These are phyloP conservation scores for Hyposoter dolosus DNA, from an alignment of 2,888 invertebrate species.

Conservation along the genomic window DNA sequence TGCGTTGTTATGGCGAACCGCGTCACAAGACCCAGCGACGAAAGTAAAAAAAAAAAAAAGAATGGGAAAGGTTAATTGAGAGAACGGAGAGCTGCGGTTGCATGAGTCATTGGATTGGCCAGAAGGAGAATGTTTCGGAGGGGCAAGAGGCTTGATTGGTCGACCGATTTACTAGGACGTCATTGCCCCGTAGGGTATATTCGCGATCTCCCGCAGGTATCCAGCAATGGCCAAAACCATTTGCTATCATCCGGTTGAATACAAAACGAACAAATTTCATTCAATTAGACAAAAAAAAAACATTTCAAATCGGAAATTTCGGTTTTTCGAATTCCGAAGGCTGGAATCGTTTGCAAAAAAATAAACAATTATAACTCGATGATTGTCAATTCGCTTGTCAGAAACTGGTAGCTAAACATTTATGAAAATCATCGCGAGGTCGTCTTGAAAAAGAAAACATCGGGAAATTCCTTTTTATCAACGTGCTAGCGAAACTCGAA, in stretches of 20 bases:
- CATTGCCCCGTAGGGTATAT: constrained; percentile 22
- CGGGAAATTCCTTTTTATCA: neutral
- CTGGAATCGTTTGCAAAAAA: neutral
- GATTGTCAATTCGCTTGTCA: neutral
- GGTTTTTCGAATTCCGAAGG: neutral
- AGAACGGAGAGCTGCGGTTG: constrained; percentile 21
- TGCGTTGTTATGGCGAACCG: constrained; percentile 37
- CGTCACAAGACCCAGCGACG: neutral
- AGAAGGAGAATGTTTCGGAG: neutral
- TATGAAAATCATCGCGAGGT: neutral
- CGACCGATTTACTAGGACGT: constrained; percentile 7
- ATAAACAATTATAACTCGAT: neutral
- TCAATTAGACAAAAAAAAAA: neutral
- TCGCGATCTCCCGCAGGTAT: constrained; percentile 40
- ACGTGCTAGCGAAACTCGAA: neutral
- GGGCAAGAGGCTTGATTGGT: constrained; percentile 24
- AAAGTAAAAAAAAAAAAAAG: constrained; percentile 1
- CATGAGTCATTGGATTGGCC: constrained; percentile 27
- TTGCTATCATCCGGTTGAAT: neutral
- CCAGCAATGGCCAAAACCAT: neutral
- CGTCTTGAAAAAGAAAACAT: neutral
- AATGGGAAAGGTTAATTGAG: constrained; percentile 41
- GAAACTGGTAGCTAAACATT: neutral
- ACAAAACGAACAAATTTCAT: neutral
- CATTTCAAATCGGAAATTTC: neutral